Evolutionary conservation across 2,888 invertebrate genomes (phyloP), one percentile per base, ranked within the genome.

Genomic region (Marronus borbonicus): DNA sequence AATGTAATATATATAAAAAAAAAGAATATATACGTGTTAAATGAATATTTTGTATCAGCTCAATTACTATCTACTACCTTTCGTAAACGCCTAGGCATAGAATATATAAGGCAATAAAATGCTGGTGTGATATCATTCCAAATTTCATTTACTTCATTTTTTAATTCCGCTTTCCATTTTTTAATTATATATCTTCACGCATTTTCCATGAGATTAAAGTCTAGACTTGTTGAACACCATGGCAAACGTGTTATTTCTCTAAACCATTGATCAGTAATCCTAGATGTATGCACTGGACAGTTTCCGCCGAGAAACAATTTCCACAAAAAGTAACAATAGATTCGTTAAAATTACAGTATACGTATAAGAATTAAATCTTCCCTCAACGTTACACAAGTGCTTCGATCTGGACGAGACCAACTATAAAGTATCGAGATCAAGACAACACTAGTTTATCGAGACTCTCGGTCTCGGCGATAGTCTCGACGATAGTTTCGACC

Each of bases 321-420:
- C 52, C 12, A 52, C 52, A n/a, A 14, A 17, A 52, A 3, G 39
- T 8, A 24, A 24, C 0, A 24, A 24, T 39, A 5, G 7, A 39
- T 52, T n/a, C 17, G 8, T 52, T 14, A 52, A 52, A 52, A 52
- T 39, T 39, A 8, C 8, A 39, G 52, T 52, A 52, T 52, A 52
- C 4, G 14, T 91, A 58, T 10, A 58, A 3, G 20, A 3, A 17
- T 17, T 17, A 17, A 17, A 17, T 17, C 17, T 17, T 17, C 17
- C 17, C 17, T 17, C 17, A 17, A 17, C 17, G 17, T 17, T 3
- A 4, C 10, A 17, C 3, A 17, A 17, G 58, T n/a, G 10, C 24
- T 5, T 24, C 4, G 3, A 58, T 28, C 1, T 24, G 24, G 24
- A 24, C 24, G 24, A 24, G 24, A 24, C 1, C 24, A 24, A 24